These are phyloP conservation scores for Parnassius orleans DNA, from an alignment of 2,888 invertebrate species.

Conservation along the genomic window DNA sequence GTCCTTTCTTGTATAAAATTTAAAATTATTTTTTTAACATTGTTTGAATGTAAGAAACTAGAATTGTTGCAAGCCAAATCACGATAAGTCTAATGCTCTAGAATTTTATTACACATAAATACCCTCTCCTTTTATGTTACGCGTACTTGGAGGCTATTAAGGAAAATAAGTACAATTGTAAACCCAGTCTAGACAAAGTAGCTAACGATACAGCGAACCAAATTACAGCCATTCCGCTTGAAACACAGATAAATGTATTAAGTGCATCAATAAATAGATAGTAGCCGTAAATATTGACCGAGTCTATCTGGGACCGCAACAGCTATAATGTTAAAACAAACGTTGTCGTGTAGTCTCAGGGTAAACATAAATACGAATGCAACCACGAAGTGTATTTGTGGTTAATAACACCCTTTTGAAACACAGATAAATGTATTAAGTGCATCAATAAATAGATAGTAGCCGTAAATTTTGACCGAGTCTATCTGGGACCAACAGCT, in stretches of 20 bases:
- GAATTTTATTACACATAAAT: constrained; percentile 25
- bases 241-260: constrained; percentile 26
- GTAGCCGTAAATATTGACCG: constrained; percentile 24
- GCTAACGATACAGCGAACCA: constrained; percentile 15
- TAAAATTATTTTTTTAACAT: constrained; percentile 3
- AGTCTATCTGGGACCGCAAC: constrained; percentile 19
- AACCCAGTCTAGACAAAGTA: constrained; percentile 24
- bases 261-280: constrained; percentile 24
- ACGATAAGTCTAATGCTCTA: constrained; percentile 19
- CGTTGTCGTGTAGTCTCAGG: neutral
- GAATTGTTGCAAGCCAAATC: constrained; percentile 17
- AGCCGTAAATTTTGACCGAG: constrained; percentile 23
- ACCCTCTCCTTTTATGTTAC: constrained; percentile 14
- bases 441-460: constrained; percentile 23
- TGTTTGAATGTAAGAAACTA: constrained; percentile 4
- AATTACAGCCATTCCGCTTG: constrained; percentile 22
- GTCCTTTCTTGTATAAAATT: too few relatives aligned
- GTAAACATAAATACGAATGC: constrained; percentile 11
- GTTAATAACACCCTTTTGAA: neutral
- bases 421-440: constrained; percentile 27
- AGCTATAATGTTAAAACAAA: constrained; percentile 15
- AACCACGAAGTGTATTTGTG: neutral
- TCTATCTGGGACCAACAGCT: constrained; percentile 18
- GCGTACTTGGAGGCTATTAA: constrained; percentile 23
- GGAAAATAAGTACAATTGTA: constrained; percentile 25